Evolutionary conservation across 2,113 vertebrate species (phyloP), one percentile per base, ranked within the genome.

Genomic region (Myrmecobius fasciatus): DNA sequence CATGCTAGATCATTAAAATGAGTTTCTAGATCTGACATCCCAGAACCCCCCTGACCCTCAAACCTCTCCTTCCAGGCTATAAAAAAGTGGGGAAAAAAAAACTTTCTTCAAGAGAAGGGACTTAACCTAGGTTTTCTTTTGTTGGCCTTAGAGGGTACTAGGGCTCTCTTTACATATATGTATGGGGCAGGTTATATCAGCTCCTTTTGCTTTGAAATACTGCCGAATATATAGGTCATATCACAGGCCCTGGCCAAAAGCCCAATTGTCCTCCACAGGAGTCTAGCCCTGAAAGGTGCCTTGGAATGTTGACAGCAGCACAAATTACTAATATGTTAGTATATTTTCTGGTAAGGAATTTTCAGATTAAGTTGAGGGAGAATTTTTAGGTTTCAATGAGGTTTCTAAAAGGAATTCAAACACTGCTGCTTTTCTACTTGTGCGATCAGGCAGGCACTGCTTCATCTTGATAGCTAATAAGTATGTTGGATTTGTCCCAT

Each of bases 401-500:
- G 53, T 17, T 52, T 46, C 14, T 49, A 24, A 93, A 90, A 52
- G 0, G 52, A 88, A 4, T 51, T 92, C 88, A 43, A 92, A 89
- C 52, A 56, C 26, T 17, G 56, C 9, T 54, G 12, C 11, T 48
- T 91, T 36, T 91, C 46, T 53, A 52, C n/a, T 43, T 83, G 67
- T 83, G 67, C 20, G n/a, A 46, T 83, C 28, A 89, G 53, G 36
- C 36, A 93, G 92, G 56, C 3, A 26, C 6, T 90, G 2, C 52
- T 95, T 96, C 53, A 90, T 94, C 47, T 93, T 93, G 43, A 92
- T 75, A 91, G 26, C 93, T 93, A 83, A 52, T 26, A 46, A 10
- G 89, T 91, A 3, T 53, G 0, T 67, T 89, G 47, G 5, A 47
- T 92, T n/a, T 9, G 0, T 94, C 1, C 91, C 31, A 22, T 93